These are phyloP conservation scores for Zaprionus gabonicus DNA, from an alignment of 1,140 invertebrate species.

Conservation along the genomic window DNA sequence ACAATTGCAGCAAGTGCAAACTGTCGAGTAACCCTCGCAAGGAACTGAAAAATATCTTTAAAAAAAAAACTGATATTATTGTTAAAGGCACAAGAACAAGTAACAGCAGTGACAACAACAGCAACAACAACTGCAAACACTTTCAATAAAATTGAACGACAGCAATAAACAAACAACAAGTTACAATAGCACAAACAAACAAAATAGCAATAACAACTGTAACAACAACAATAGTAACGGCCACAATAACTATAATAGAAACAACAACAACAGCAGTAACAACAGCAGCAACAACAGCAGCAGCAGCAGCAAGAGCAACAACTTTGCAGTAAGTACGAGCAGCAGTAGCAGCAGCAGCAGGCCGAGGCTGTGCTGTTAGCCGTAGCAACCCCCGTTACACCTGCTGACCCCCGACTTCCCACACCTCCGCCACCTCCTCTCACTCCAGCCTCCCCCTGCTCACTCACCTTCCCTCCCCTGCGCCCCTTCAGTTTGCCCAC, in stretches of 20 bases:
- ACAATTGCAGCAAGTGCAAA: conserved; percentile 51
- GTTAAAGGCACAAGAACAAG: conserved; percentile 9
- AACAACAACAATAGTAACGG: conserved; percentile 16
- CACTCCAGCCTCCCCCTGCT: background rate
- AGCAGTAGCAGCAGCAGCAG: conserved; percentile 27
- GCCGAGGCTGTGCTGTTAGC: conserved; percentile 4
- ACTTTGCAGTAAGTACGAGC: conserved; percentile 75
- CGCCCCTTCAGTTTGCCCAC: conserved; percentile 20
- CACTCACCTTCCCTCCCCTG: background rate
- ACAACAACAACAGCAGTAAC: conserved; percentile 13
- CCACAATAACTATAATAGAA: conserved; percentile 5
- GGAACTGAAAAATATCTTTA: background rate
- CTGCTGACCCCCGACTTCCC: conserved; percentile 29
- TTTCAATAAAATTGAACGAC: conserved; percentile 28
- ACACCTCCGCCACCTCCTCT: background rate
- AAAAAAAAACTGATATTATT: conserved; percentile 37
- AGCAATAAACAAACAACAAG: conserved; percentile 42
- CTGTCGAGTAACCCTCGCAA: conserved; percentile 33
- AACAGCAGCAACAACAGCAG: conserved; percentile 19
- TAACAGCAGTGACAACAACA: conserved; percentile 3
- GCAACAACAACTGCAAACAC: conserved; percentile 23
- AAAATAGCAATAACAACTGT: conserved; percentile 5
- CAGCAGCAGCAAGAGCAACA: conserved; percentile 46
- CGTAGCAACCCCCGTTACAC: conserved; percentile 47
- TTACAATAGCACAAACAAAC: background rate